These are phyloP conservation scores for Calonectris borealis DNA, from an alignment of 2,113 vertebrate genomes.

Conservation along the genomic window DNA sequence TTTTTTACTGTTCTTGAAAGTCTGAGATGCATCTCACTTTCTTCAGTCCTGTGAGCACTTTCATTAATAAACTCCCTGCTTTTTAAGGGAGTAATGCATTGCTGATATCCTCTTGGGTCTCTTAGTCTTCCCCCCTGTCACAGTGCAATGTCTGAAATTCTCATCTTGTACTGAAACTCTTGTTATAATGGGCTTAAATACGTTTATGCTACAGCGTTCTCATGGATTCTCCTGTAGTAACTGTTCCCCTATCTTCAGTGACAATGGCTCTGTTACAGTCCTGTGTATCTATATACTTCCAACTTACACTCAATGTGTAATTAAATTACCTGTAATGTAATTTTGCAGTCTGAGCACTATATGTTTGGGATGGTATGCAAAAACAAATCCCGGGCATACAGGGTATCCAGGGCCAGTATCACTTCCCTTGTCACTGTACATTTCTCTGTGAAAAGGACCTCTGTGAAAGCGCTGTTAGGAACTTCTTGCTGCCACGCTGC, in stretches of 20 bases:
- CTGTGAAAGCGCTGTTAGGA: background rate
- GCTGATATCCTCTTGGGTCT: background rate
- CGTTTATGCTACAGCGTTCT: background rate
- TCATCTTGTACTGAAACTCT: background rate
- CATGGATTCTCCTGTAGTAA: background rate
- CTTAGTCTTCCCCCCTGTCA: background rate
- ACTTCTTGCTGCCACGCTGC: rapidly evolving
- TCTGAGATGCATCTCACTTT: background rate
- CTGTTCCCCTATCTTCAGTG: background rate
- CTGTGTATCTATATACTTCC: background rate
- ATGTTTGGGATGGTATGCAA: background rate
- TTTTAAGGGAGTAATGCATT: background rate
- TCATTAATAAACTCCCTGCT: background rate
- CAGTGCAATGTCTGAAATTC: background rate
- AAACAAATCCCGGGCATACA: background rate
- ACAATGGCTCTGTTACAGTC: background rate
- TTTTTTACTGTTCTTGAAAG: background rate
- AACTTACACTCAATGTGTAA: background rate
- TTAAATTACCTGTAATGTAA: background rate
- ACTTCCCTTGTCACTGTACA: background rate
- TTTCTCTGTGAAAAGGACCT: background rate
- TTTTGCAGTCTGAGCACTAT: background rate
- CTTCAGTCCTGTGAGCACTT: background rate
- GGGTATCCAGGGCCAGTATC: background rate
- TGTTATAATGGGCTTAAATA: background rate